These are phyloP conservation scores for Nesidiocoris tenuis DNA, from an alignment of 2,888 invertebrate species.

Conservation along the genomic window DNA sequence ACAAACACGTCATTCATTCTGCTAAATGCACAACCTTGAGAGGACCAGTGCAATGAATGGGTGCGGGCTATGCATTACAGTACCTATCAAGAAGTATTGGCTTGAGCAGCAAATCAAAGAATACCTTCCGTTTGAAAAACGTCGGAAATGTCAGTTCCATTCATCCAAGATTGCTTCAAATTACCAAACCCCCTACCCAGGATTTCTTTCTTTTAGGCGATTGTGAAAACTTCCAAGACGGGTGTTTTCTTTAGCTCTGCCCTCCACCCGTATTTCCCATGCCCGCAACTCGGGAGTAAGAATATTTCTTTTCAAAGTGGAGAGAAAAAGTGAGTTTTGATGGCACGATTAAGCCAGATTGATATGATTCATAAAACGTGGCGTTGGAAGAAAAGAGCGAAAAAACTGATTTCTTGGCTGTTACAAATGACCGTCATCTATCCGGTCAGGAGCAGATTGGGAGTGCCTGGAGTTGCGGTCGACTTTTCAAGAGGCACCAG, in stretches of 20 bases:
- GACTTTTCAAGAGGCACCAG: conserved; percentile 13
- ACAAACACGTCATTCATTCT: too few species aligned
- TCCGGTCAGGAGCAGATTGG: conserved; percentile 38
- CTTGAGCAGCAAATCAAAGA: too few species aligned
- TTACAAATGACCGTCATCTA: conserved; percentile 30
- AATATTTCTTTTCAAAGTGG: not conserved
- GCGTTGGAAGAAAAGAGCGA: conserved; percentile 12
- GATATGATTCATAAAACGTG: conserved; percentile 25
- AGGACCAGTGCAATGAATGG: too few species aligned
- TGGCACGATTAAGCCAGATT: conserved; percentile 30
- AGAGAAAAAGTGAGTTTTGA: conserved; percentile 22
- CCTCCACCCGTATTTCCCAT: too few species aligned
- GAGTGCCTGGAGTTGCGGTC: not conserved
- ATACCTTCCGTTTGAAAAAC: too few species aligned
- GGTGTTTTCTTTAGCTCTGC: not conserved
- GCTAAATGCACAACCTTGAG: too few species aligned
- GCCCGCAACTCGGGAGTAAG: not conserved
- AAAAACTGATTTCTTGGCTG: conserved; percentile 26
- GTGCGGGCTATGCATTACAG: too few species aligned
- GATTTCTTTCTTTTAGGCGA: not conserved
- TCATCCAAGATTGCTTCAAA: too few species aligned
- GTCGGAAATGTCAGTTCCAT: too few species aligned
- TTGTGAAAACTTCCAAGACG: not conserved
- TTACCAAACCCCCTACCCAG: not conserved
- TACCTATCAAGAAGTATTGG: too few species aligned